Conservation (phyloP, 1,140 invertebrate species). For the Drosophila elegans region DNA sequence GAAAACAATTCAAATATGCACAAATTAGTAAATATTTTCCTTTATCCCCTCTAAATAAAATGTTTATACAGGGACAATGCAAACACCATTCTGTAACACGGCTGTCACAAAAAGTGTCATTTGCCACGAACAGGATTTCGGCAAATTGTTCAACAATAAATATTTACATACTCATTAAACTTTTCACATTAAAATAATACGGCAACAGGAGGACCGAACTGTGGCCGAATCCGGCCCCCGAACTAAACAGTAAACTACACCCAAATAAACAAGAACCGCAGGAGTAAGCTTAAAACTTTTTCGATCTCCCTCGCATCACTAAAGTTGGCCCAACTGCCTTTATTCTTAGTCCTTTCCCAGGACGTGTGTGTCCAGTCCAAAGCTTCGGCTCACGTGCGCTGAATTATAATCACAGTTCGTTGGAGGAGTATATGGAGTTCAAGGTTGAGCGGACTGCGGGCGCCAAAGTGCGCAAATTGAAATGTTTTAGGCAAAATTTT, state of each 20-base stretch:
- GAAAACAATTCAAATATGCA: conserved; percentile 58
- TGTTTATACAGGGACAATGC: conserved; percentile 35
- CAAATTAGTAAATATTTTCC: conserved; percentile 65
- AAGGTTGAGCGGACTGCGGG: conserved; percentile 6
- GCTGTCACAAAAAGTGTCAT: not conserved
- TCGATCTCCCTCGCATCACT: conserved; percentile 51
- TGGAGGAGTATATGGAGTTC: not conserved
- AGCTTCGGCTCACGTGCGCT: conserved; percentile 29
- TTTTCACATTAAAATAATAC: conserved; percentile 75
- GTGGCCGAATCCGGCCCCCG: conserved; percentile 4
- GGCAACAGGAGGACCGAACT: conserved; percentile 5
- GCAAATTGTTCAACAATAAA: conserved; percentile 70
- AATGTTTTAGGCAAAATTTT: conserved; percentile 31
- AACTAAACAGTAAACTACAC: conserved; percentile 53
- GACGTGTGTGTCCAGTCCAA: conserved; percentile 22
- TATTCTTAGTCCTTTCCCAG: conserved; percentile 16
- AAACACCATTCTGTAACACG: conserved; percentile 2
- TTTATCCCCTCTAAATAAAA: conserved; percentile 52
- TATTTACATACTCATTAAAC: conserved; percentile 81
- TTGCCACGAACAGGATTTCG: conserved; percentile 18
- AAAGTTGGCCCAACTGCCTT: conserved; percentile 25
- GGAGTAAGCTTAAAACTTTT: conserved; percentile 68
- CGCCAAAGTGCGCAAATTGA: conserved; percentile 37
- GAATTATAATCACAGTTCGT: conserved; percentile 26
- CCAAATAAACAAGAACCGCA: conserved; percentile 45